Percentiles rank a stretch among this genome's conserved stretches.
Evolutionary conservation across 2,888 invertebrate species (phyloP).

Genomic region (Laspeyria flexula): DNA sequence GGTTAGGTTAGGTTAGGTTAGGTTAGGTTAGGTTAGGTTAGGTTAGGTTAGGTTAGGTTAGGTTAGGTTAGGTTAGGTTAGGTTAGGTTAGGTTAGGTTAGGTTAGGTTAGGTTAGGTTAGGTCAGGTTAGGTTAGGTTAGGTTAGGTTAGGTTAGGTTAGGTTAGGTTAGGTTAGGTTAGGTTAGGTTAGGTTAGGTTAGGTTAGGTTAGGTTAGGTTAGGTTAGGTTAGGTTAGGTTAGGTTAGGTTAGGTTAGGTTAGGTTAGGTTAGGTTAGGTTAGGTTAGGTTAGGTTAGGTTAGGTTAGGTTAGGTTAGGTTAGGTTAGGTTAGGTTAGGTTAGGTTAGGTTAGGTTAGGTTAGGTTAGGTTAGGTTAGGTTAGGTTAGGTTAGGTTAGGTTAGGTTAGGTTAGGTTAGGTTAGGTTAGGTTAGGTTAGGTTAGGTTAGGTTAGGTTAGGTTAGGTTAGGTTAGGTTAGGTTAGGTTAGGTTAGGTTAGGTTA

Average conservation of each 20-base stretch:
- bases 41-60: too few species aligned
- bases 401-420: too few species aligned
- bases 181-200: constrained; percentile 15
- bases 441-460: too few species aligned
- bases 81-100: constrained; percentile 14
- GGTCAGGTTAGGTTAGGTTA: constrained; percentile 26
- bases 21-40: too few species aligned
- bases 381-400: too few species aligned
- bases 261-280: constrained; percentile 22
- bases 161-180: constrained; percentile 30
- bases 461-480: too few species aligned
- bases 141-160: constrained; percentile 24
- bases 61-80: constrained; percentile 2
- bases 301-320: constrained; percentile 25
- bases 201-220: constrained; percentile 6
- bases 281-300: constrained; percentile 22
- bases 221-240: constrained; percentile 11
- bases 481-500: too few species aligned
- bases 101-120: constrained; percentile 27
- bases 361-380: constrained; percentile 31
- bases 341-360: constrained; percentile 30
- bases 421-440: too few species aligned
- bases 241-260: constrained; percentile 11
- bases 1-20: not conserved
- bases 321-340: constrained; percentile 24